Base-by-base conservation (phyloP, 2,797 vertebrate species). In the Microhierax caerulescens region DNA sequence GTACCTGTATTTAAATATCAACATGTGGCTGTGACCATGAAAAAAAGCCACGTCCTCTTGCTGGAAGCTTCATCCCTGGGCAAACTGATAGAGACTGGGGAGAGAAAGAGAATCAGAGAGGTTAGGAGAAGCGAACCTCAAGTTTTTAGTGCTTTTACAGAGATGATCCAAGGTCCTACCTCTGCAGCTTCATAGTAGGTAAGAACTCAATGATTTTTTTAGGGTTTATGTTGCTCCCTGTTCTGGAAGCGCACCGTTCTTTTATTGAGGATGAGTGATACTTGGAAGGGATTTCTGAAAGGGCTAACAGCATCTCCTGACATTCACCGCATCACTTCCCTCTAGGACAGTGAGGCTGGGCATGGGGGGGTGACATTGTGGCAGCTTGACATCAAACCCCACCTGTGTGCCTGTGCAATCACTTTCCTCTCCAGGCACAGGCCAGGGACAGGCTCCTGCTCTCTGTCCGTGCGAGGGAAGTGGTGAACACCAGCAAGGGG, bases 271-370 rank as follows among this genome's bases (percentile, higher is more conserved):
- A n/a, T 57, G 27, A 36, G 9, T 64, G 36, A 16, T 36, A 32
- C 15, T 32, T 41, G 27, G 39, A 78, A 78, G 27, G 10, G 11
- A 28, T 90, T 93, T 75, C 30, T 85, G 61, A 56, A 86, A 74
- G n/a, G 13, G 5, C 12, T 74, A 27, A 45, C 12, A 41, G 34
- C 19, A 19, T 27, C 28, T 81, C 28, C 34, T 57, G 83, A 5
- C 28, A 23, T 43, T 50, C 54, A 37, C n/a, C 12, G 36, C 30
- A 65, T 28, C 11, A 74, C 28, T 67, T 74, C 28, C 16, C 24
- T 59, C 67, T 32, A 24, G 27, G 22, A 77, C 20, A 47, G 11
- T 28, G 37, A 30, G 6, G 13, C 0, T 47, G 10, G 0, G 2
- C 6, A 5, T 6, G 11, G 18, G 10, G 10, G 16, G 5, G 11